phyloP scores from a whole-genome alignment of 2,888 invertebrate species.

The Cheilosia soror region DNA sequence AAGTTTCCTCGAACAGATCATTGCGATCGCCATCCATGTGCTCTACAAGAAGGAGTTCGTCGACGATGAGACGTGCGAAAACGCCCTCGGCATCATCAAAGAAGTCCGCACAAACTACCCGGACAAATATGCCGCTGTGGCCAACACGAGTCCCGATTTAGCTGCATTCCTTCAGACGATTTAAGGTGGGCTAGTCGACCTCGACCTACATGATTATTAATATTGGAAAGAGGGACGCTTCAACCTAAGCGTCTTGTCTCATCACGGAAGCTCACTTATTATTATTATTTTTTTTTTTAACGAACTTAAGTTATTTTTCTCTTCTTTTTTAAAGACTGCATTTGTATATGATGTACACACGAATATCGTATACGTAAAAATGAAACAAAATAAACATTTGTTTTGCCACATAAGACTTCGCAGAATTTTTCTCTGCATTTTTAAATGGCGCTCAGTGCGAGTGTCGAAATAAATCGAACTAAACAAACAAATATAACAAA shows the following conservation, averaged over 20 bases:
- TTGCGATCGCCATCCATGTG: slow-evolving; percentile 85
- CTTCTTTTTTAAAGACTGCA: slow-evolving; percentile 70
- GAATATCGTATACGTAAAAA: slow-evolving; percentile 60
- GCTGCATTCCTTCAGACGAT: slow-evolving; percentile 80
- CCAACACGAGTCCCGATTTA: slow-evolving; percentile 81
- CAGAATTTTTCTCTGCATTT: slow-evolving; percentile 70
- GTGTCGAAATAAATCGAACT: slow-evolving; percentile 38
- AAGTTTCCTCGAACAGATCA: slow-evolving; percentile 85
- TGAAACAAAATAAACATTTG: slow-evolving; percentile 54
- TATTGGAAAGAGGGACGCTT: background rate
- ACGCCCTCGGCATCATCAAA: slow-evolving; percentile 85
- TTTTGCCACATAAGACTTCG: slow-evolving; percentile 70
- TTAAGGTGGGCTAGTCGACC: slow-evolving; percentile 64
- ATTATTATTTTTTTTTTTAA: slow-evolving; percentile 24
- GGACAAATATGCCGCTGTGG: slow-evolving; percentile 85
- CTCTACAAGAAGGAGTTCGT: slow-evolving; percentile 85
- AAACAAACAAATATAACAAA: slow-evolving; percentile 29
- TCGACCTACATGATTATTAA: slow-evolving; percentile 19
- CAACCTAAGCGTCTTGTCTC: background rate
- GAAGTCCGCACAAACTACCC: slow-evolving; percentile 86
- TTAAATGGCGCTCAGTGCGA: slow-evolving; percentile 39
- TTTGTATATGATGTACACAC: slow-evolving; percentile 63
- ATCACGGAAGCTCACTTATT: slow-evolving; percentile 61
- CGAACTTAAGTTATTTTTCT: slow-evolving; percentile 66
- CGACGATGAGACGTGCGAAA: slow-evolving; percentile 77